These are phyloP conservation scores for Maniola jurtina DNA, from an alignment of 1,140 invertebrate species.

Conservation along the genomic window DNA sequence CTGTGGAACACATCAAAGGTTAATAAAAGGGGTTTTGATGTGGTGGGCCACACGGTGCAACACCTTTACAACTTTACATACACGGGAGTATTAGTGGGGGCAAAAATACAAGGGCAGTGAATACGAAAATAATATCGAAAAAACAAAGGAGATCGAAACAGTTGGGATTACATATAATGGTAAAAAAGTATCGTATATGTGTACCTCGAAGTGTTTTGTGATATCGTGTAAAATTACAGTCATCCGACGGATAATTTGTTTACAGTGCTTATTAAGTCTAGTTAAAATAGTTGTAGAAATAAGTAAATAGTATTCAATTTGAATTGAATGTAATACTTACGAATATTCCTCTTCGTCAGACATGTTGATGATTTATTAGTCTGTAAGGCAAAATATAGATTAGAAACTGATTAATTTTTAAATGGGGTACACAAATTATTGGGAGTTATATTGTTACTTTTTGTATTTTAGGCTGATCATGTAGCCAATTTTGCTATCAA, in stretches of 20 bases:
- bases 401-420: neutral
- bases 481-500: too few relatives aligned
- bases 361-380: constrained; percentile 82
- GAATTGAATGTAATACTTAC: constrained; percentile 77
- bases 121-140: constrained; percentile 1
- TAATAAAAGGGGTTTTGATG: constrained; percentile 6
- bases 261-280: neutral
- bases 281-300: neutral
- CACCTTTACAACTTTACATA: constrained; percentile 12
- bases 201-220: neutral
- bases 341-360: constrained; percentile 88
- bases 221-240: constrained; percentile 6
- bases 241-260: neutral
- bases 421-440: neutral
- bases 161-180: neutral
- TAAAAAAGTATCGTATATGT: neutral
- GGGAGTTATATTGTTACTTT: too few relatives aligned
- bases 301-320: neutral
- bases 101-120: neutral
- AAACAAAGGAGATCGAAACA: neutral
- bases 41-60: constrained; percentile 2
- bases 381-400: constrained; percentile 70
- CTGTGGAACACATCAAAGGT: constrained; percentile 54
- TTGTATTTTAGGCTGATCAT: neutral
- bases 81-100: constrained; percentile 1